Evolutionary conservation across 2,113 vertebrate genomes (phyloP).

Genomic region (Apodemus sylvaticus): DNA sequence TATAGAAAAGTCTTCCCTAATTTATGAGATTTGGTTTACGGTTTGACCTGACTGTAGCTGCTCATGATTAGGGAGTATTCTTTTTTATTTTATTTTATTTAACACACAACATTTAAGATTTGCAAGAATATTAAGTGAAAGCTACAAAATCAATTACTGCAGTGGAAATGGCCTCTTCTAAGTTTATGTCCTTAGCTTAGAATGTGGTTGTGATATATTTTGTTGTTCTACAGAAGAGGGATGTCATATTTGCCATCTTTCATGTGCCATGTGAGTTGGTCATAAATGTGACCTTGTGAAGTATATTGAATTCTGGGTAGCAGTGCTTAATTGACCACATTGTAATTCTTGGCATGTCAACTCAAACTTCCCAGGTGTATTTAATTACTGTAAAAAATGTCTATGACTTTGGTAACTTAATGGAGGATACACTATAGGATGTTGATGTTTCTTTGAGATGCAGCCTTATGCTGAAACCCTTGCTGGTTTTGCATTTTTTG

Average conservation of each 20-base stretch:
- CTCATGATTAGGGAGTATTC: neutral
- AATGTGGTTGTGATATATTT: neutral
- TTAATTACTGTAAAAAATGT: neutral
- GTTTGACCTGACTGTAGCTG: neutral
- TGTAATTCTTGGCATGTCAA: neutral
- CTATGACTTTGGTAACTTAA: neutral
- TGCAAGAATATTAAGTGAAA: neutral
- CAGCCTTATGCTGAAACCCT: neutral
- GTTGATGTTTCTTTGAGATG: neutral
- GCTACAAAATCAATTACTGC: fast-evolving
- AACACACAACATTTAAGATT: neutral
- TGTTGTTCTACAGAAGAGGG: fast-evolving
- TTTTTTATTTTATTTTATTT: neutral
- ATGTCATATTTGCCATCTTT: neutral
- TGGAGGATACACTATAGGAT: neutral
- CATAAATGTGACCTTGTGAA: neutral
- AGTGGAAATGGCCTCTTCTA: neutral
- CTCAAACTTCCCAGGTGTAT: neutral
- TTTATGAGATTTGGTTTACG: neutral
- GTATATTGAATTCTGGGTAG: neutral
- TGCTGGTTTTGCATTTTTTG: neutral
- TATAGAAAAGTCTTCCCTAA: neutral
- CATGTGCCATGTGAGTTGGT: neutral
- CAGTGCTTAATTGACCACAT: neutral
- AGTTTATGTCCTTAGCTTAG: neutral